Evolutionary conservation across 2,113 vertebrate genomes (phyloP), one percentile per base, ranked within the genome.

Genomic region (Melanerpes aurifrons): DNA sequence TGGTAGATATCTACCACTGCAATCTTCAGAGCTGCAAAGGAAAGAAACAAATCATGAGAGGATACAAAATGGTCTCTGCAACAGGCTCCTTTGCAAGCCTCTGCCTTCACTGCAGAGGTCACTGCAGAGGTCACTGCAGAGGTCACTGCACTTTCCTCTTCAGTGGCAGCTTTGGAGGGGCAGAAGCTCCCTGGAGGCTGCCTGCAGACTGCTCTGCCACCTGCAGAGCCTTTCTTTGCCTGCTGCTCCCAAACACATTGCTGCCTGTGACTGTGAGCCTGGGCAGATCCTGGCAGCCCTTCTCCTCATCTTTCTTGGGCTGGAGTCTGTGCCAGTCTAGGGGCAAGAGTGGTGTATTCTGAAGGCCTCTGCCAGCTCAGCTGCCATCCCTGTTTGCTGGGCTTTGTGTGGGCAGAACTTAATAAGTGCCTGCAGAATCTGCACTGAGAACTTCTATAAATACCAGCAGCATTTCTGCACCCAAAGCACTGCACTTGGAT

Each of bases 1-100:
- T 99, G 99, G 97, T 99, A 99, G 86, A 99, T 99, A 94, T 99
- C 99, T 77, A 99, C 99, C 54, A 99, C 99, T 25, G 99, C 98
- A 90, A 99, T 98, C 98, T 99, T 99, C 94, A 99, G 97, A 63
- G 99, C 99, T 99, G 96, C 37, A 92, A 97, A 37, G 11, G 90
- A 91, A 59, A 12, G 50, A 53, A 4, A 53, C 50, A 37, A 61
- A 57, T 45, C 3, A 67, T 48, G 61, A 91, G 68, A 84, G 66
- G 81, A 76, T 47, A 70, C 43, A 6, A 53, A 37, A 21, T 63
- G n/a, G 61, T 35, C 73, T 12, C 48, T 31, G n/a, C 16, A 32
- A 31, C 18, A 48, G 69, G 45, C 20, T 94, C 66, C 54, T 56
- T 67, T 35, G 25, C 78, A 76, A 93, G 91, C 67, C 56, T 59